Evolutionary conservation across 2,113 vertebrate species (phyloP), one percentile per base, ranked within the genome.

Genomic region (Cygnus atratus): DNA sequence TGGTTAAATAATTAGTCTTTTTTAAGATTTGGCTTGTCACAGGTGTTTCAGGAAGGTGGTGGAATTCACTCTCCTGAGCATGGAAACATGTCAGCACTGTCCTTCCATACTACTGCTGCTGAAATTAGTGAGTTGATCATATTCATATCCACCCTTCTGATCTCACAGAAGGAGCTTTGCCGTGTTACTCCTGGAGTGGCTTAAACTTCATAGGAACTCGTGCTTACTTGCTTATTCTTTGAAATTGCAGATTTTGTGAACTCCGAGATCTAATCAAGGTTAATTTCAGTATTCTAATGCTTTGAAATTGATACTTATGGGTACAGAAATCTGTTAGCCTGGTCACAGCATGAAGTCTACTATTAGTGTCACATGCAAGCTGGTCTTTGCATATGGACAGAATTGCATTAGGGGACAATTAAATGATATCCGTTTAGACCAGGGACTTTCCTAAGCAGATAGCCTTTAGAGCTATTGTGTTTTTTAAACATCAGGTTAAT

Each of bases 401-500:
- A 92, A 87, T 80, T 95, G 77, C 91, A 93, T 93, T 77, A 88
- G 55, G 65, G 72, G 65, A 91, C 74, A 76, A 88, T 97, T 88
- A 96, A 85, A 67, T 95, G 73, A 72, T 76, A 63, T 84, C 68
- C 50, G 55, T 92, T 95, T 90, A 92, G 92, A 85, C 61, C 94
- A 84, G 77, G 71, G 92, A 84, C 93, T 92, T 96, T 92, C 84
- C 81, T 94, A 67, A 84, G 88, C 96, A 86, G 95, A 94, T 94
- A 97, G 93, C 91, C 95, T 80, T 95, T 93, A 93, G 95, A 92
- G 92, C 74, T 81, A 55, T 88, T 55, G 62, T 66, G 82, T 50
- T 63, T 97, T 95, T 94, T 76, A 96, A 97, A 91, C 90, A n/a
- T 59, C 52, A 94, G 97, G 98, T 98, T 98, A 98, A 98, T 96